Evolutionary conservation across 2,113 vertebrate species (phyloP).

Genomic region (Rallus limicola): DNA sequence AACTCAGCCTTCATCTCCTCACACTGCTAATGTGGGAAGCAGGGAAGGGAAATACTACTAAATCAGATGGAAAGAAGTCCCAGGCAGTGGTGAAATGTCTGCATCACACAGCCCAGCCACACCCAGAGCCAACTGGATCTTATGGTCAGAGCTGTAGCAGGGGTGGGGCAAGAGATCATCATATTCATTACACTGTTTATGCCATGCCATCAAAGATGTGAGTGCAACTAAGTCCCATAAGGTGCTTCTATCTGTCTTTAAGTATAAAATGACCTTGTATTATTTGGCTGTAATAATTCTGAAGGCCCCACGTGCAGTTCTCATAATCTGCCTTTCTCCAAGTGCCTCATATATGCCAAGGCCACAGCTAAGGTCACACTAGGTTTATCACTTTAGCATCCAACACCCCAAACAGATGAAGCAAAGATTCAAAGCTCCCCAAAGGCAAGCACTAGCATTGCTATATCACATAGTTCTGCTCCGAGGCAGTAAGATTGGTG

Average conservation of each 20-base stretch:
- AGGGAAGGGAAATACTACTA: rapidly evolving
- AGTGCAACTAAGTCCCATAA: not conserved
- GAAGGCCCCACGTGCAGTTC: not conserved
- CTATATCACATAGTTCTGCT: not conserved
- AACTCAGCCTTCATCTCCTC: not conserved
- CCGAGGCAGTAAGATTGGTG: not conserved
- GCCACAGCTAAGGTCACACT: not conserved
- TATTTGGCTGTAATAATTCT: not conserved
- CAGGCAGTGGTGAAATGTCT: not conserved
- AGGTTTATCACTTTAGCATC: not conserved
- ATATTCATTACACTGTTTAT: not conserved
- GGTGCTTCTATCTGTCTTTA: not conserved
- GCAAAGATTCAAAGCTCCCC: not conserved
- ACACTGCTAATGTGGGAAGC: not conserved
- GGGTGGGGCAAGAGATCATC: not conserved
- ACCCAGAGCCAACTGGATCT: not conserved
- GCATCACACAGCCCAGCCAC: not conserved
- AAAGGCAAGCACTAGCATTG: not conserved
- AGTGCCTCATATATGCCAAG: not conserved
- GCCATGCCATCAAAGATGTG: not conserved
- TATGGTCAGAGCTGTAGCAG: not conserved
- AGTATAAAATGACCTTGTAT: not conserved
- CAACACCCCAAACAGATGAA: not conserved
- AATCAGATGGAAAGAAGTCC: not conserved
- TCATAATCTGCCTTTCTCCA: not conserved